These are phyloP conservation scores for Triops longicaudatus DNA, from an alignment of 1,140 invertebrate genomes.

Conservation along the genomic window DNA sequence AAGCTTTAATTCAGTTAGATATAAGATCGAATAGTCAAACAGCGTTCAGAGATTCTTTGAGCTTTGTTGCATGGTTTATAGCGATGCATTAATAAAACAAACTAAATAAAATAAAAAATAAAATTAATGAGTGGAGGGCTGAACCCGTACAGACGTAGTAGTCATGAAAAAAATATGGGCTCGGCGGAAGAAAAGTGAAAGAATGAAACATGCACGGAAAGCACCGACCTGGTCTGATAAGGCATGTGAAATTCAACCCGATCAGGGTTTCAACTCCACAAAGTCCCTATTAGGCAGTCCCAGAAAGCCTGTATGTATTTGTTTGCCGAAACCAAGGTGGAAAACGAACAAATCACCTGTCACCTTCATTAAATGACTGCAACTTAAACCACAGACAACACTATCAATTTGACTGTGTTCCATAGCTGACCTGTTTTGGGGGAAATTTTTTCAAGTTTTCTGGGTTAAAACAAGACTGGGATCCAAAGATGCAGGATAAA, in stretches of 20 bases:
- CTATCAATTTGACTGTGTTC: neutral
- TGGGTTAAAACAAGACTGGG: too few species aligned
- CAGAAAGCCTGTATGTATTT: neutral
- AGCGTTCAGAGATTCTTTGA: neutral
- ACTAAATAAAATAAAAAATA: neutral
- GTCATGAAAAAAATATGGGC: neutral
- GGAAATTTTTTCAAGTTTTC: neutral
- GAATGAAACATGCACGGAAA: neutral
- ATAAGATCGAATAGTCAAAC: neutral
- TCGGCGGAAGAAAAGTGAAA: neutral
- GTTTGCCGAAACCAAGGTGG: neutral
- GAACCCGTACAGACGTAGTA: too few species aligned
- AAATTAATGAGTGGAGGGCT: neutral
- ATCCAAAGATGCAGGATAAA: too few species aligned
- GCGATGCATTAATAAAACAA: too few species aligned
- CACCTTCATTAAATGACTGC: neutral
- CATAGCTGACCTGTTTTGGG: neutral
- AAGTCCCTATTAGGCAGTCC: constrained; percentile 11
- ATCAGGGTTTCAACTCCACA: neutral
- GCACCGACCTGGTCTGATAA: neutral
- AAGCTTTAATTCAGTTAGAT: neutral
- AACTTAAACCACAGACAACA: neutral
- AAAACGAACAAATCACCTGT: constrained; percentile 3
- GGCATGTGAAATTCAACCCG: neutral
- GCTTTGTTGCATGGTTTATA: neutral